These are phyloP conservation scores for Frankliniella fusca DNA, from an alignment of 2,888 invertebrate genomes.

Conservation along the genomic window DNA sequence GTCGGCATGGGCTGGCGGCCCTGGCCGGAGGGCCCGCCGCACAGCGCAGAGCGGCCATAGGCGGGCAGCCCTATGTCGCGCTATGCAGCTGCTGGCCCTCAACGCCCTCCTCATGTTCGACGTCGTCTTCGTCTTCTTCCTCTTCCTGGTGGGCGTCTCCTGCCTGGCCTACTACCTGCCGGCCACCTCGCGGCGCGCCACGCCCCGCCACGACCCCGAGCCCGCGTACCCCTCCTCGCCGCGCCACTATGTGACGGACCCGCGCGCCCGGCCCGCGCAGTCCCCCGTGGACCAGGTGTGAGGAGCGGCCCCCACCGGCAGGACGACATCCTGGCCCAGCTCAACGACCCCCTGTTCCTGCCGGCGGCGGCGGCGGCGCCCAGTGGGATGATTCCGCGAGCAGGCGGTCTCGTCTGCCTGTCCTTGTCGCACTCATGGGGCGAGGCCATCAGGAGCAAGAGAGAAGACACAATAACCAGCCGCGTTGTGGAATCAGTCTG, in stretches of 20 bases:
- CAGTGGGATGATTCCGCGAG: no score
- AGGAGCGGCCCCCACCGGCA: background rate
- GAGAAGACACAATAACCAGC: no score
- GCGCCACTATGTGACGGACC: constrained; percentile 15
- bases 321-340: constrained; percentile 1
- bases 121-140: constrained; percentile 80
- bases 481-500: no score
- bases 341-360: constrained; percentile 1
- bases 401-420: no score
- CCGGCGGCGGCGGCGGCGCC: background rate
- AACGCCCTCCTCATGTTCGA: constrained; percentile 85
- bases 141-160: constrained; percentile 77
- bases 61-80: constrained; percentile 10
- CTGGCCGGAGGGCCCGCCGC: background rate
- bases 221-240: background rate
- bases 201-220: constrained; percentile 43
- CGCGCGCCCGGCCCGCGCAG: background rate
- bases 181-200: constrained; percentile 54
- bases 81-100: constrained; percentile 78
- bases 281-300: constrained; percentile 23
- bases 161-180: constrained; percentile 79
- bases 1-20: background rate
- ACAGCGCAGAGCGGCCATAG: background rate
- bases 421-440: no score
- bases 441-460: no score